phyloP scores from a whole-genome alignment of 2,113 vertebrate genomes.

The Hemibagrus wyckioides region DNA sequence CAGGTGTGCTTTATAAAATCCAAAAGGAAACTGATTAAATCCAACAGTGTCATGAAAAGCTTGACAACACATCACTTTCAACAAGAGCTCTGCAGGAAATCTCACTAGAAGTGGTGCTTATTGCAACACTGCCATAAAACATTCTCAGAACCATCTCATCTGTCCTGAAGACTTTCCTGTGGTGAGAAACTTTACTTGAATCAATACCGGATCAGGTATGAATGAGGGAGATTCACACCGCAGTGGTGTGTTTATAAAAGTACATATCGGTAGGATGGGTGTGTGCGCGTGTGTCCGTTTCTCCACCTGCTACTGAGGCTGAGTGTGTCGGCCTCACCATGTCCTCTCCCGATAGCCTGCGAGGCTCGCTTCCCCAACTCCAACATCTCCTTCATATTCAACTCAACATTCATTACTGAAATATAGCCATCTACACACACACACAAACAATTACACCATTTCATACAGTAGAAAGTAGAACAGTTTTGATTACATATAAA shows the following conservation, averaged over 20 bases:
- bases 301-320: constrained; percentile 72
- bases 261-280: not conserved
- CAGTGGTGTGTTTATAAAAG: not conserved
- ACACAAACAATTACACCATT: not conserved
- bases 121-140: too few relatives aligned
- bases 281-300: not conserved
- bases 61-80: too few relatives aligned
- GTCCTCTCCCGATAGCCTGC: constrained; percentile 53
- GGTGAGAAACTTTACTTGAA: too few relatives aligned
- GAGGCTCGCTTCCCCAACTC: constrained; percentile 60
- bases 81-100: too few relatives aligned
- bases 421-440: constrained; percentile 70
- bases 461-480: not conserved
- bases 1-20: too few relatives aligned
- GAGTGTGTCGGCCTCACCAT: constrained; percentile 67
- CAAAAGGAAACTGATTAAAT: too few relatives aligned
- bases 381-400: constrained; percentile 72
- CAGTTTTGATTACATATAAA: not conserved
- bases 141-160: too few relatives aligned
- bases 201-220: not conserved
- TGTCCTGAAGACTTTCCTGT: too few relatives aligned
- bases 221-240: not conserved
- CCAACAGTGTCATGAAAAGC: too few relatives aligned
- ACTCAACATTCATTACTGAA: constrained; percentile 69
- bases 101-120: too few relatives aligned